Percentiles rank a stretch among this genome's conserved stretches.
phyloP scores from a whole-genome alignment of 2,113 vertebrate species.

The Megaleporinus macrocephalus region DNA sequence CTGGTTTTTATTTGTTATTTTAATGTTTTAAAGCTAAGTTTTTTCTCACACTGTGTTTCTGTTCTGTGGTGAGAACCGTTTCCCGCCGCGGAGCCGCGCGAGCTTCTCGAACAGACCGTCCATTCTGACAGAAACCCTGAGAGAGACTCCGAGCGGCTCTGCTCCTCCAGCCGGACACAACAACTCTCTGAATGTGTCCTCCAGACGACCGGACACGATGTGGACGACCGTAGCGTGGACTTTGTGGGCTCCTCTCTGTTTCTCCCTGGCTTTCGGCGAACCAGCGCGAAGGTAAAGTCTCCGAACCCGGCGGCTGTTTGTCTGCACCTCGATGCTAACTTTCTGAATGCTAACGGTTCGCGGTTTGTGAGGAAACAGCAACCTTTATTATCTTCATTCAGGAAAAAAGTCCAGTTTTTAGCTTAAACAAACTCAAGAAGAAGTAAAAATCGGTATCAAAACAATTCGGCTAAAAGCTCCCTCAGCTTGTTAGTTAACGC shows the following conservation, averaged over 20 bases:
- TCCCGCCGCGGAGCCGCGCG: conserved; percentile 14
- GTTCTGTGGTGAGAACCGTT: background rate
- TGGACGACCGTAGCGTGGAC: conserved; percentile 55
- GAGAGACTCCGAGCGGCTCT: conserved; percentile 35
- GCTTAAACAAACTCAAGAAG: too few relatives aligned
- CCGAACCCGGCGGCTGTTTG: background rate
- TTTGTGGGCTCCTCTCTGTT: conserved; percentile 55
- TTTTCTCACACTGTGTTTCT: too few relatives aligned
- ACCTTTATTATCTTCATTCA: too few relatives aligned
- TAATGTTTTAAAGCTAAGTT: too few relatives aligned
- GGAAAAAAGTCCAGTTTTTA: too few relatives aligned
- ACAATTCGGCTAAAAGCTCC: too few relatives aligned
- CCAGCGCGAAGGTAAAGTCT: conserved; percentile 59
- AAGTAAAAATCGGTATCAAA: too few relatives aligned
- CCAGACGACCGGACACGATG: conserved; percentile 60
- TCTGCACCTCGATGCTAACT: background rate
- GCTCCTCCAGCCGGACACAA: conserved; percentile 24
- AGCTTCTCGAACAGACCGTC: conserved; percentile 74
- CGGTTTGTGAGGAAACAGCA: background rate
- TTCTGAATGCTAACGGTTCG: background rate
- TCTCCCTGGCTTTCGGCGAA: conserved; percentile 52
- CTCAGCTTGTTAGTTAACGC: too few relatives aligned
- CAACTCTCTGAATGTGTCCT: conserved; percentile 28
- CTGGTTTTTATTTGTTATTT: too few relatives aligned
- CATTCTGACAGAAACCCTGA: conserved; percentile 64